Conservation (phyloP, 2,888 invertebrate genomes). For the Lepidocyrtoides sp. region DNA sequence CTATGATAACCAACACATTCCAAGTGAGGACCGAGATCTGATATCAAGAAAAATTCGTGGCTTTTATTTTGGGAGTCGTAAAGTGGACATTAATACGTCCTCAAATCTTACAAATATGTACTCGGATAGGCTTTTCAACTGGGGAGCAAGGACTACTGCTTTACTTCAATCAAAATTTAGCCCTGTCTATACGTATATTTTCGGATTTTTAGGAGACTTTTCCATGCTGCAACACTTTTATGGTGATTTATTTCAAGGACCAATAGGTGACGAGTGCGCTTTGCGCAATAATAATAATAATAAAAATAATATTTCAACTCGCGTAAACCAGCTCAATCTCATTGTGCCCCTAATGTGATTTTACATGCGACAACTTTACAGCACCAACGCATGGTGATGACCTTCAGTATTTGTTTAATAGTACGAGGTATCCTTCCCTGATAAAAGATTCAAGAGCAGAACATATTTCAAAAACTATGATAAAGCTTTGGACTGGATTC, state of each 20-base stretch:
- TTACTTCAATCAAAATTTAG: constrained; percentile 86
- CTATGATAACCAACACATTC: constrained; percentile 73
- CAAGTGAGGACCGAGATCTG: constrained; percentile 35
- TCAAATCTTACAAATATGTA: constrained; percentile 86
- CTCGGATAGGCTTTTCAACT: constrained; percentile 88
- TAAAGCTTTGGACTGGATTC: constrained; percentile 88
- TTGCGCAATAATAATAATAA: no score
- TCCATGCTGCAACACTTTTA: constrained; percentile 87
- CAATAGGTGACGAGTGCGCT: constrained; percentile 73
- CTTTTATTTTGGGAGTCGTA: constrained; percentile 80
- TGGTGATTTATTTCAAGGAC: constrained; percentile 82
- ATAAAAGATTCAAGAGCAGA: constrained; percentile 86
- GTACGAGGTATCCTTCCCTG: constrained; percentile 87
- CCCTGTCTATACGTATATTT: constrained; percentile 88
- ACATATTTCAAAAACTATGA: constrained; percentile 86
- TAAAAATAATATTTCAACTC: neutral
- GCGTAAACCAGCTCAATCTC: no score
- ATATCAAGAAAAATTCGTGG: constrained; percentile 80
- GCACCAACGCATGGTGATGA: constrained; percentile 88
- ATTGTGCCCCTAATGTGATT: neutral
- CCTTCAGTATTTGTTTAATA: constrained; percentile 88
- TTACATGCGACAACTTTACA: constrained; percentile 80
- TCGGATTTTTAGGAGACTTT: constrained; percentile 87
- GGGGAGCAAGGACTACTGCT: constrained; percentile 87
- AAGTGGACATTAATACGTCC: constrained; percentile 59